Conservation (phyloP, 2,113 vertebrate species). For the Pitta sordida region DNA sequence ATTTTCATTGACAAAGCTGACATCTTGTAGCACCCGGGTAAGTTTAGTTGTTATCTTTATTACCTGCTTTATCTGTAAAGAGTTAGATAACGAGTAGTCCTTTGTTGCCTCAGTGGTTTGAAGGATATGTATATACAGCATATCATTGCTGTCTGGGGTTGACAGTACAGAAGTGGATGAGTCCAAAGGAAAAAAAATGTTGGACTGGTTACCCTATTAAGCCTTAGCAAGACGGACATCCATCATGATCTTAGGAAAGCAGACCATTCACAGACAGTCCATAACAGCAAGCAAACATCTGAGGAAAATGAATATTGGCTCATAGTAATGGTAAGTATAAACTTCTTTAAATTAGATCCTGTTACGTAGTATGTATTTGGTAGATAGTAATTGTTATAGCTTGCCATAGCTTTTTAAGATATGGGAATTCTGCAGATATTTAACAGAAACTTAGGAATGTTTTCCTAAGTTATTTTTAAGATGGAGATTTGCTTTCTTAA, state of each 20-base stretch:
- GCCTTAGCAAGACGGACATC: background rate
- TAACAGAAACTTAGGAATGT: background rate
- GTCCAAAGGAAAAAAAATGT: background rate
- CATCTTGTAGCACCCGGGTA: background rate
- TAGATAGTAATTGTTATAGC: background rate
- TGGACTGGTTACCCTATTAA: constrained; percentile 19
- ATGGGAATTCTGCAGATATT: background rate
- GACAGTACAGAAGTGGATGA: background rate
- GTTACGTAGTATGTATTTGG: background rate
- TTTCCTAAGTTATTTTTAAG: background rate
- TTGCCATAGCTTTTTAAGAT: background rate
- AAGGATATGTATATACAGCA: background rate
- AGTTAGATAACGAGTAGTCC: background rate
- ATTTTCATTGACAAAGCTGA: constrained; percentile 38
- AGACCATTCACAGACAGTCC: background rate
- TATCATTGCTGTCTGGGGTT: background rate
- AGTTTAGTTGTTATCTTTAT: constrained; percentile 23
- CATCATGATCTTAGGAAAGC: background rate
- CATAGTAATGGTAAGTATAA: background rate
- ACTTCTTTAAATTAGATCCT: background rate
- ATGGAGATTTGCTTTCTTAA: background rate
- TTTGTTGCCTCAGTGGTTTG: background rate
- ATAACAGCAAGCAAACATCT: background rate
- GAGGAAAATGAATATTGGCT: background rate
- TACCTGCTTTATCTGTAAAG: background rate